Conservation (phyloP, 2,888 invertebrate species). For the Cephus pulcher region DNA sequence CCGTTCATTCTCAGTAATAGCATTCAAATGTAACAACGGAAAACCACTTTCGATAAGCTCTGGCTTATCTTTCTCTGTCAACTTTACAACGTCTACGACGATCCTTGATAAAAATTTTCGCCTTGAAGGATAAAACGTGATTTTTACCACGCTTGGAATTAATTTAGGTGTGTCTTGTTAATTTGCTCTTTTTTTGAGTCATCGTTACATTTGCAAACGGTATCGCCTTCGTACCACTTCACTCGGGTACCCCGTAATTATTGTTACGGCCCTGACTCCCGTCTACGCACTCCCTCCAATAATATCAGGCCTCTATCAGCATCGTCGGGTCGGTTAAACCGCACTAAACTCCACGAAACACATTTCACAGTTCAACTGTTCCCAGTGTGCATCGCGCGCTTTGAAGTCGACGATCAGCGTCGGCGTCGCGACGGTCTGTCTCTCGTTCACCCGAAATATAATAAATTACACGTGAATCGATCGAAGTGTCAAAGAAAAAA, state of each 20-base stretch:
- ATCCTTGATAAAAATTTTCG: not conserved
- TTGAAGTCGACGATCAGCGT: not conserved
- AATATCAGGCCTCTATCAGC: conserved; percentile 10
- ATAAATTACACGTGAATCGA: not conserved
- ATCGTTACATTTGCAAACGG: not conserved
- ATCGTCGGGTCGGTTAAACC: conserved; percentile 5
- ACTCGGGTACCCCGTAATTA: conserved; percentile 11
- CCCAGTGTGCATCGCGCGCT: not conserved
- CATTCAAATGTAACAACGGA: not conserved
- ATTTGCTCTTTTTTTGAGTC: not conserved
- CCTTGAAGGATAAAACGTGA: not conserved
- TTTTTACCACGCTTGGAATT: not conserved
- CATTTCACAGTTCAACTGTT: not conserved
- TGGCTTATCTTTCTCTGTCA: not conserved
- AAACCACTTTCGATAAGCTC: not conserved
- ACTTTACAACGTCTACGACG: not conserved
- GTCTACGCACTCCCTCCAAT: conserved; percentile 16
- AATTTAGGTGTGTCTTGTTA: not conserved
- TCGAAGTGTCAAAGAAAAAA: not conserved
- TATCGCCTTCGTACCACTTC: not conserved
- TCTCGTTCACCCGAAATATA: not conserved
- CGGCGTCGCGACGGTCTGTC: not conserved
- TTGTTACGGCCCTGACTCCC: conserved; percentile 27
- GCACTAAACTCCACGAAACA: conserved; percentile 9
- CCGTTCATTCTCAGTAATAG: not conserved